A percentile compares a stretch with the other conserved stretches of the same genome.
Conservation (phyloP, 2,797 vertebrate species). For the Sebastes matsubarae region DNA sequence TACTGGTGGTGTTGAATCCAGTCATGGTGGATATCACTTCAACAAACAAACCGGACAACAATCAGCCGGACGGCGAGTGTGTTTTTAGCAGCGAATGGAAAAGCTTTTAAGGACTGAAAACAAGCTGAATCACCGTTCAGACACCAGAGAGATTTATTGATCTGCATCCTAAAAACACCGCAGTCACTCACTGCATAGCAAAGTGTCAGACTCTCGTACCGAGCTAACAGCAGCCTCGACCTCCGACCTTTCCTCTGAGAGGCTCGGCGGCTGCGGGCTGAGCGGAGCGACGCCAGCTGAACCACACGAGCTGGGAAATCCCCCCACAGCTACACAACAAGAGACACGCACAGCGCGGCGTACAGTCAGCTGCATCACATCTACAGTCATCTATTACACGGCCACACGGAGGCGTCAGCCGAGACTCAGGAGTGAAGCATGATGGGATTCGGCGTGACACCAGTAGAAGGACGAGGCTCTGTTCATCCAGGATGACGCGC, state of each 20-base stretch:
- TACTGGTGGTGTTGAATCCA: too few relatives aligned
- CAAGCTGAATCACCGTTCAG: background rate
- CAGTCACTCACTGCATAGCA: background rate
- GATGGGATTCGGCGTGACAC: constrained; percentile 13
- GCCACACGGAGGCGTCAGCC: background rate
- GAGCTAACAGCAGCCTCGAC: background rate
- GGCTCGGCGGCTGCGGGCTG: background rate
- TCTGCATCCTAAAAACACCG: background rate
- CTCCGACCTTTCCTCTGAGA: background rate
- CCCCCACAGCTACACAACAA: constrained; percentile 24
- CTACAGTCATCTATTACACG: background rate
- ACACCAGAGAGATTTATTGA: background rate
- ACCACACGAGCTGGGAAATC: constrained; percentile 3
- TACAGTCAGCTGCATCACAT: constrained; percentile 1
- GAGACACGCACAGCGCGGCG: background rate
- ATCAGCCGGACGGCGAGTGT: background rate
- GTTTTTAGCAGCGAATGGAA: background rate
- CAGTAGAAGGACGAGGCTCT: background rate
- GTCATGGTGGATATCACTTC: background rate
- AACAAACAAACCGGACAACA: background rate
- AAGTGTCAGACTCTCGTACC: background rate
- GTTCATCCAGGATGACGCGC: background rate
- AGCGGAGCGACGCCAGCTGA: background rate
- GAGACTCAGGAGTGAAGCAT: background rate
- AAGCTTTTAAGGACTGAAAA: constrained; percentile 7